Evolutionary conservation across 2,113 vertebrate genomes (phyloP).

Genomic region (Bagarius yarrelli): DNA sequence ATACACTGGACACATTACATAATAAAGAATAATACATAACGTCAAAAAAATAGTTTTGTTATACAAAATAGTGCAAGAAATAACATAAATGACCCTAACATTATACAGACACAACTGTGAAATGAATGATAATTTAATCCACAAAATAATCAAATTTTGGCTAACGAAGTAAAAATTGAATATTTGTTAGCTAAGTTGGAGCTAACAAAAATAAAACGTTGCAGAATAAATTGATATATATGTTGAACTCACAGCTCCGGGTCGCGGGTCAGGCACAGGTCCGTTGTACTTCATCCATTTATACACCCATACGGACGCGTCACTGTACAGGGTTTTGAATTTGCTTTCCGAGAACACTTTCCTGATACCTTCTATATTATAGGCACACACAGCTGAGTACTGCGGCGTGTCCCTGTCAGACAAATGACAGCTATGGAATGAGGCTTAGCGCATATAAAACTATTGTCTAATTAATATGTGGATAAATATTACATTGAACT

Average conservation of each 20-base stretch:
- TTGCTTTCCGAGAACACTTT: slow-evolving; percentile 72
- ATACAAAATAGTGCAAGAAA: no score
- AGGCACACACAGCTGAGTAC: slow-evolving; percentile 70
- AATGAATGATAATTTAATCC: no score
- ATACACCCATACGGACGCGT: slow-evolving; percentile 57
- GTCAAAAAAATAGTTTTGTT: no score
- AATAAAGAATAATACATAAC: no score
- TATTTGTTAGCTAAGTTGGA: no score
- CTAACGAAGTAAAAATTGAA: no score
- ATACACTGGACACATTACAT: slow-evolving; percentile 64
- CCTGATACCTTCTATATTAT: slow-evolving; percentile 62
- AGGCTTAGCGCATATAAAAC: slow-evolving; percentile 3
- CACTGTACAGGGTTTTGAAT: slow-evolving; percentile 60
- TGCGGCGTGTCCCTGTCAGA: slow-evolving; percentile 65
- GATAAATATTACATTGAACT: no score
- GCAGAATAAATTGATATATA: background rate
- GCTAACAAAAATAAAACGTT: no score
- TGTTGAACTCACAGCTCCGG: slow-evolving; percentile 75
- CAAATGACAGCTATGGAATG: background rate
- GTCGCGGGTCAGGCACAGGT: slow-evolving; percentile 72
- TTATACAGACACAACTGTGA: no score
- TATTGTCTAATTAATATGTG: no score
- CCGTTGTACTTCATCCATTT: slow-evolving; percentile 73
- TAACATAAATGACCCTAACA: no score
- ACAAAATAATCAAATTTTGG: no score